phyloP scores from a whole-genome alignment of 2,113 vertebrate genomes.

The human region DNA sequence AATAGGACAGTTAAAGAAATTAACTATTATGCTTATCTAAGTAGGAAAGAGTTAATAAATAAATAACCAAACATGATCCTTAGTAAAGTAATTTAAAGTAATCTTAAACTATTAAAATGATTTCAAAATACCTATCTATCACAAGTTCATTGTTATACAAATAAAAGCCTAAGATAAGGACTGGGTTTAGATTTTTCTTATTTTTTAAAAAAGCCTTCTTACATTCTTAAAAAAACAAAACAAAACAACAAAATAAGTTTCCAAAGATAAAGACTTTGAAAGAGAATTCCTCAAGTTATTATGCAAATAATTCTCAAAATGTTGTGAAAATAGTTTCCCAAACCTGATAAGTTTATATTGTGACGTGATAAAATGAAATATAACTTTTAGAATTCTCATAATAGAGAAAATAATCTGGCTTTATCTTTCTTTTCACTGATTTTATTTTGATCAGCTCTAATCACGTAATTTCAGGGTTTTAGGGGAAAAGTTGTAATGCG shows the following conservation, averaged over 20 bases:
- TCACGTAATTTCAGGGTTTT: background rate
- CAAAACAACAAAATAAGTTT: background rate
- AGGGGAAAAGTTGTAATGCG: background rate
- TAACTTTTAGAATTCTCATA: background rate
- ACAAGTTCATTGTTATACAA: background rate
- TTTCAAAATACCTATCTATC: background rate
- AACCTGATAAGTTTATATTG: background rate
- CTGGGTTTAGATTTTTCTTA: background rate
- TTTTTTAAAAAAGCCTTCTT: background rate
- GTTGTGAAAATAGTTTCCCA: background rate
- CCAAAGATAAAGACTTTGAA: background rate
- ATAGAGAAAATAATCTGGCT: background rate
- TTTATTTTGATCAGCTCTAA: constrained; percentile 3
- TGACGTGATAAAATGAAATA: background rate
- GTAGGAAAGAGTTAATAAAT: background rate
- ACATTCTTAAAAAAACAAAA: background rate
- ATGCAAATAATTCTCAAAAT: constrained; percentile 16
- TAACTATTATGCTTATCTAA: background rate
- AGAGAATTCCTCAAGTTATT: background rate
- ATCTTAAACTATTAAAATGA: background rate
- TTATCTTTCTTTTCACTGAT: constrained; percentile 4
- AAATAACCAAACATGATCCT: background rate
- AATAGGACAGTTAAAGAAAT: background rate
- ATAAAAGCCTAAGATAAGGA: background rate
- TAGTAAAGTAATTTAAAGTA: background rate